These are phyloP conservation scores for Neoarius graeffei DNA, from an alignment of 2,113 vertebrate species.

Conservation along the genomic window DNA sequence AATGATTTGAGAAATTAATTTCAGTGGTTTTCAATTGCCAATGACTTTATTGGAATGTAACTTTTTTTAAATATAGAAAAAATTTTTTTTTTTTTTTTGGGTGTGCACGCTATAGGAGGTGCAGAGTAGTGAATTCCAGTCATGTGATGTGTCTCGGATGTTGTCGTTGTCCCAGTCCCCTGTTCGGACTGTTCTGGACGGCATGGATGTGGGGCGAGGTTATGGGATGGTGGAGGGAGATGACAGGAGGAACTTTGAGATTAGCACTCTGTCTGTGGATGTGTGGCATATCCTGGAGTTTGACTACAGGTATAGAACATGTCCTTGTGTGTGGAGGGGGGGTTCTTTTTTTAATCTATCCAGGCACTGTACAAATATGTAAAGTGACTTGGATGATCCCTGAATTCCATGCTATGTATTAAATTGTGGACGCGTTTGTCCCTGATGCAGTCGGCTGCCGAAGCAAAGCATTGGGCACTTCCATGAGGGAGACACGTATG, in stretches of 20 bases:
- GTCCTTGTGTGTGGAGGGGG: neutral
- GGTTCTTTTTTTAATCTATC: neutral
- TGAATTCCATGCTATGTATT: neutral
- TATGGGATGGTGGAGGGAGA: constrained; percentile 83
- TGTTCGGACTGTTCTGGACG: constrained; percentile 76
- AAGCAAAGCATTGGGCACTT: constrained; percentile 89
- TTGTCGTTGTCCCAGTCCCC: constrained; percentile 66
- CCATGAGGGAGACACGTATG: constrained; percentile 87
- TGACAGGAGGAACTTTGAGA: constrained; percentile 81
- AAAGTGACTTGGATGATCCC: neutral
- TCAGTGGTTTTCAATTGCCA: neutral
- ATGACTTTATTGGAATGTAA: neutral
- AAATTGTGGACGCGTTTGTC: neutral
- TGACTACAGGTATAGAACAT: constrained; percentile 74
- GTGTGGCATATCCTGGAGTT: constrained; percentile 92
- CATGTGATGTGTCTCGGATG: constrained; percentile 78
- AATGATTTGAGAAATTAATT: neutral
- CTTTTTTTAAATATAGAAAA: neutral
- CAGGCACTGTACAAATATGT: neutral
- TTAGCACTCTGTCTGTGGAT: constrained; percentile 79
- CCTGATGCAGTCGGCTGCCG: constrained; percentile 73
- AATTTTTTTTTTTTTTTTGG: neutral
- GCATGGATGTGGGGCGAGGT: constrained; percentile 80
- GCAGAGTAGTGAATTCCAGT: constrained; percentile 68
- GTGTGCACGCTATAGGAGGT: constrained; percentile 66